Conservation (phyloP, 2,888 invertebrate genomes). For the Mesoligia furuncula region DNA sequence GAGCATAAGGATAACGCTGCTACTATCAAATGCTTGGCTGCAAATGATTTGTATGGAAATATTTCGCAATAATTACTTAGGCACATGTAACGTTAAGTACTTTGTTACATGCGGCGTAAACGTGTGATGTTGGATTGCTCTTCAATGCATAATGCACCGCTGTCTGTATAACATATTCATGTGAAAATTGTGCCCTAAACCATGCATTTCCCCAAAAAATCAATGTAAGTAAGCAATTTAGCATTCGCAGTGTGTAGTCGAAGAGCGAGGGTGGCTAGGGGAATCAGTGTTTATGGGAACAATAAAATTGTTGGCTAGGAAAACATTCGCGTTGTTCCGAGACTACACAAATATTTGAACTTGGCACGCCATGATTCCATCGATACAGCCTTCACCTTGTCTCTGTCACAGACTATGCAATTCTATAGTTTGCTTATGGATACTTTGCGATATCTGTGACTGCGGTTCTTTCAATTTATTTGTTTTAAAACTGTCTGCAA, state of each 20-base stretch:
- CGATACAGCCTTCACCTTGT: slow-evolving; percentile 61
- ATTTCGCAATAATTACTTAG: slow-evolving; percentile 10
- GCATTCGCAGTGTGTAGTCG: slow-evolving; percentile 73
- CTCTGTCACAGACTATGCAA: slow-evolving; percentile 53
- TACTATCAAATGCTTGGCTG: slow-evolving; percentile 17
- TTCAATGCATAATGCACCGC: slow-evolving; percentile 4
- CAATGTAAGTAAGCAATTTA: slow-evolving; percentile 74
- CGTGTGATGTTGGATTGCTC: slow-evolving; percentile 1
- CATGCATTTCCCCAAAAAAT: slow-evolving; percentile 69
- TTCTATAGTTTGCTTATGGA: slow-evolving; percentile 56
- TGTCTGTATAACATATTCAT: neutral
- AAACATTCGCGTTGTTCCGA: slow-evolving; percentile 67
- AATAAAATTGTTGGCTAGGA: slow-evolving; percentile 81
- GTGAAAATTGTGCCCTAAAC: slow-evolving; percentile 5
- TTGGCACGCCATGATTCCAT: slow-evolving; percentile 53
- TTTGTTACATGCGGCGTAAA: neutral
- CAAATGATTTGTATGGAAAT: slow-evolving; percentile 22
- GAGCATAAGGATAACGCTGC: slow-evolving; percentile 29
- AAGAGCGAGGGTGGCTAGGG: slow-evolving; percentile 76
- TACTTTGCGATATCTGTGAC: slow-evolving; percentile 30
- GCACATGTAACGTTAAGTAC: slow-evolving; percentile 15
- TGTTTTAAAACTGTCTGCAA: slow-evolving; percentile 3
- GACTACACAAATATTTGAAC: slow-evolving; percentile 66
- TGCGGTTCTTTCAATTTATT: slow-evolving; percentile 19
- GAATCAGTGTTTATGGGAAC: slow-evolving; percentile 77